phyloP scores from a whole-genome alignment of 30 jellyfish, hydroid and myxozoan genomes.

The Nemopilema nomurai region DNA sequence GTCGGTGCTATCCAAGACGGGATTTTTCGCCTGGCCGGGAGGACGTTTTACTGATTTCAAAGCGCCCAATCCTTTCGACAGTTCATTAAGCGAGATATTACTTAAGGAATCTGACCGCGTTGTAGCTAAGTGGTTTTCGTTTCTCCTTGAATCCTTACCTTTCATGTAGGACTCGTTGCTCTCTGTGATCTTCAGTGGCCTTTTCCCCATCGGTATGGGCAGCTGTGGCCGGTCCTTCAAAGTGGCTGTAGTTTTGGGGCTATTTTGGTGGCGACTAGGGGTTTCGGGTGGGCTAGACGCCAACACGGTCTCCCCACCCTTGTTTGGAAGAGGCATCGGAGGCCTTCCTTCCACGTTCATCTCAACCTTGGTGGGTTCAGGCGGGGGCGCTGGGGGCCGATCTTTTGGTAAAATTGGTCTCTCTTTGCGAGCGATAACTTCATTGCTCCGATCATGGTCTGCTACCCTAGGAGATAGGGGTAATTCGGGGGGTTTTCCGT shows the following conservation, averaged over 20 bases:
- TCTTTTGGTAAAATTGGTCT: conserved; percentile 47
- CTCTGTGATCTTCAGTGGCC: not conserved
- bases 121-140: conserved; percentile 5
- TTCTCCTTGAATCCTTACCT: conserved; percentile 5
- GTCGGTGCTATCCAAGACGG: conserved; percentile 3
- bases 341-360: conserved; percentile 37
- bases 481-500: not conserved
- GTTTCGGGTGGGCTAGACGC: conserved; percentile 9
- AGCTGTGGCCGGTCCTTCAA: conserved; percentile 49
- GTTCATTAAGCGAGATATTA: conserved; percentile 45
- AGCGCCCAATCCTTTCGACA: conserved; percentile 38
- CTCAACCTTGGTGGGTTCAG: conserved; percentile 14
- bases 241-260: conserved; percentile 18
- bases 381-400: conserved; percentile 86
- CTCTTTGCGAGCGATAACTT: conserved; percentile 10
- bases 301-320: not conserved
- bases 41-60: conserved; percentile 39
- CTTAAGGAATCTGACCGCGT: conserved; percentile 28
- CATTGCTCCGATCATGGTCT: conserved; percentile 12
- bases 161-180: conserved; percentile 3
- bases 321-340: conserved; percentile 38
- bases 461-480: not conserved
- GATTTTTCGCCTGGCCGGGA: conserved; percentile 20
- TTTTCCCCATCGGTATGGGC: conserved; percentile 26
- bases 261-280: not conserved